A percentile compares a stretch with the other conserved stretches of the same genome.
Conservation (phyloP, 2,113 vertebrate species). For the Phainopepla nitens region DNA sequence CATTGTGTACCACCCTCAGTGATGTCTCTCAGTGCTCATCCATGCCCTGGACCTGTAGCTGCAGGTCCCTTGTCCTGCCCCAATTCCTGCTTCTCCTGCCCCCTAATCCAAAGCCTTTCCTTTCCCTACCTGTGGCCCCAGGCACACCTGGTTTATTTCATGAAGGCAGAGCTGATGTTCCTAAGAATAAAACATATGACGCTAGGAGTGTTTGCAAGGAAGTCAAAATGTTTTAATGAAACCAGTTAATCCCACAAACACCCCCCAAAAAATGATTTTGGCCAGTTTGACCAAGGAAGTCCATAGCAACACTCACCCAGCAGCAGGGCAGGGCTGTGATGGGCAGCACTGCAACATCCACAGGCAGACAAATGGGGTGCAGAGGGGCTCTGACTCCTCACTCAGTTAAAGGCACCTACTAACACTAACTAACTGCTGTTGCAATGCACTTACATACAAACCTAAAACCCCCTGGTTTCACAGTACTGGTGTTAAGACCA, state of each 20-base stretch:
- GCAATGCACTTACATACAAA: not conserved
- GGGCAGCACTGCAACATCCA: not conserved
- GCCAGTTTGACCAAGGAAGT: not conserved
- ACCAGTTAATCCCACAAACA: not conserved
- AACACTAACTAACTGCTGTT: not conserved
- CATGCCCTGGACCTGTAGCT: not conserved
- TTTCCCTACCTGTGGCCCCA: not conserved
- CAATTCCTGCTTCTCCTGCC: not conserved
- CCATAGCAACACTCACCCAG: not conserved
- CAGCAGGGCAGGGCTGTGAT: not conserved
- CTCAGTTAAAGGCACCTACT: not conserved
- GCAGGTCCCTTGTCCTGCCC: not conserved
- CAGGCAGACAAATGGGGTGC: not conserved
- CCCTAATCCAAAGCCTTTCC: not conserved
- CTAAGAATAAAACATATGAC: not conserved
- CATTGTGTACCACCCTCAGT: accelerated
- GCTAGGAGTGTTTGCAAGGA: not conserved
- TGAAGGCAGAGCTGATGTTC: not conserved
- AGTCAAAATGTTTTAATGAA: not conserved
- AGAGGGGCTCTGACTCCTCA: not conserved
- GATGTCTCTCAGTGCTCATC: not conserved
- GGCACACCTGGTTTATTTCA: not conserved
- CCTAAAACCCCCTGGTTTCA: not conserved
- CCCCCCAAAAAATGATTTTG: accelerated
- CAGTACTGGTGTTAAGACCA: accelerated